These are phyloP conservation scores for Dastarcus helophoroides DNA, from an alignment of 2,888 invertebrate genomes.

Conservation along the genomic window DNA sequence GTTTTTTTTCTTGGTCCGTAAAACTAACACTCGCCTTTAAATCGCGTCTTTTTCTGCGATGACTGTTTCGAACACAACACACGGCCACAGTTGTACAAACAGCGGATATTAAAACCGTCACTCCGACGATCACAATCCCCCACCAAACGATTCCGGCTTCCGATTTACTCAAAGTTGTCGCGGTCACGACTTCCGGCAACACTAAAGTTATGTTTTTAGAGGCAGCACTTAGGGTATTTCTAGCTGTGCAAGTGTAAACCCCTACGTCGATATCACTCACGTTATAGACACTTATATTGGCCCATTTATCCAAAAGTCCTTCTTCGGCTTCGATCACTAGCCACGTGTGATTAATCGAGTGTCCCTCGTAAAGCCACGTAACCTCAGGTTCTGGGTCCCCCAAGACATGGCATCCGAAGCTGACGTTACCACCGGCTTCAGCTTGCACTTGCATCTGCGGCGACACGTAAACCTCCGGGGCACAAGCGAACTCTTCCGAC, in stretches of 20 bases:
- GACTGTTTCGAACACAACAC: conserved; percentile 42
- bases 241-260: conserved; percentile 72
- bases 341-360: conserved; percentile 45
- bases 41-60: conserved; percentile 50
- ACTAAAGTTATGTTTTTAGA: conserved; percentile 53
- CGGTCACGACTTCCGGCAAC: conserved; percentile 57
- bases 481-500: conserved; percentile 69
- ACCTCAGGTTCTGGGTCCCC: conserved; percentile 78
- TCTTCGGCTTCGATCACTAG: conserved; percentile 37
- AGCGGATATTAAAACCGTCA: conserved; percentile 51
- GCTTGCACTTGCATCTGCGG: conserved; percentile 44
- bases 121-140: conserved; percentile 58
- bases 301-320: conserved; percentile 48
- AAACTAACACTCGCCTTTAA: conserved; percentile 71
- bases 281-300: conserved; percentile 71
- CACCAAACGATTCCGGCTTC: conserved; percentile 62
- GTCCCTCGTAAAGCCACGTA: conserved; percentile 72
- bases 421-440: conserved; percentile 71
- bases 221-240: conserved; percentile 51
- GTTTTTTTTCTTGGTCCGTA: conserved; percentile 79
- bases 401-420: conserved; percentile 67
- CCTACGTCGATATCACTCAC: conserved; percentile 74
- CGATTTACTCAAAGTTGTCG: conserved; percentile 65
- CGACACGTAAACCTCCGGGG: conserved; percentile 50
- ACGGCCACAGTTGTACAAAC: conserved; percentile 49